Conservation (phyloP, 2,113 vertebrate genomes). For the Galemys pyrenaicus region DNA sequence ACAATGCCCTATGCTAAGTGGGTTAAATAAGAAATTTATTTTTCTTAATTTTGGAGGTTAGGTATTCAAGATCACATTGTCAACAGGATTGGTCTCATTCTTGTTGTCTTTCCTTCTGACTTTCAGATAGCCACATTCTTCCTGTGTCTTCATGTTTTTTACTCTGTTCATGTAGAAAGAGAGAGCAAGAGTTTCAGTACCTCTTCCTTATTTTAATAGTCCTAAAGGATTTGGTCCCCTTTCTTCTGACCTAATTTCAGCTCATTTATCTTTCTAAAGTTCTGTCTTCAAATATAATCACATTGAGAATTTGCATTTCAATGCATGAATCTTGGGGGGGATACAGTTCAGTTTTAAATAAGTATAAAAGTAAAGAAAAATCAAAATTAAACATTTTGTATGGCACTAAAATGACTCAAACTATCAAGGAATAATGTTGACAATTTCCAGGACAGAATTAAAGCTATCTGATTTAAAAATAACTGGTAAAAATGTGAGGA, state of each 20-base stretch:
- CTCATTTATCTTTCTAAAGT: neutral
- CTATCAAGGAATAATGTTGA: neutral
- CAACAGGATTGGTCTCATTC: neutral
- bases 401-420: neutral
- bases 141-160: neutral
- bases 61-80: neutral
- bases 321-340: neutral
- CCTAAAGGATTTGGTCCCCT: neutral
- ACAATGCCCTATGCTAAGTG: neutral
- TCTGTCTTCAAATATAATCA: neutral
- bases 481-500: neutral
- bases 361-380: neutral
- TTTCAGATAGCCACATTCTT: neutral
- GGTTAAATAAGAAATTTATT: neutral
- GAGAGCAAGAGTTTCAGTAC: neutral
- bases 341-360: neutral
- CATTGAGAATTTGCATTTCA: neutral
- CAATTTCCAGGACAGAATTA: neutral
- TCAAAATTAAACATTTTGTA: neutral
- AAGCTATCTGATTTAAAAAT: neutral
- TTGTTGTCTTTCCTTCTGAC: neutral
- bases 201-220: neutral
- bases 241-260: neutral
- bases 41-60: neutral
- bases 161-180: neutral